Percentiles rank a stretch among this genome's conserved stretches.
Conservation (phyloP, 1,140 invertebrate genomes). For the Paraescarpia echinospica region DNA sequence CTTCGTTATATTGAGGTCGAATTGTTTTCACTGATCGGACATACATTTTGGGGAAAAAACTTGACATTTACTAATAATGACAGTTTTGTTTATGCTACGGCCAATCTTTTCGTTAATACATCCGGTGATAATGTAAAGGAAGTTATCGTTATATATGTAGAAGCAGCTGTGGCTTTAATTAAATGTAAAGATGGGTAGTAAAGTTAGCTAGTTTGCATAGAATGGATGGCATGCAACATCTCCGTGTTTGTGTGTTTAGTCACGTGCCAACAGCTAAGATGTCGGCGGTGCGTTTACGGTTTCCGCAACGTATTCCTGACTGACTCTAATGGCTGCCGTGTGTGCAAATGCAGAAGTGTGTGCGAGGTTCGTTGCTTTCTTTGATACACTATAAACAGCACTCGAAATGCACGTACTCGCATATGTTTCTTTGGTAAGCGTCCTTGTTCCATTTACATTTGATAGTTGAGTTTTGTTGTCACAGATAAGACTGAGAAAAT, state of each 20-base stretch:
- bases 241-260: not conserved
- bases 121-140: not conserved
- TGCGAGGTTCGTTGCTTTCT: not conserved
- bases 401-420: not conserved
- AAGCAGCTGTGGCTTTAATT: not conserved
- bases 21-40: not conserved
- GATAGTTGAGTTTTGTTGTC: too few relatives aligned
- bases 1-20: not conserved
- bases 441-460: too few relatives aligned
- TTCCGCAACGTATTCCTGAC: constrained; percentile 9
- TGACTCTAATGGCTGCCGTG: not conserved
- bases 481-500: too few relatives aligned
- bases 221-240: not conserved
- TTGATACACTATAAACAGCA: not conserved
- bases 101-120: not conserved
- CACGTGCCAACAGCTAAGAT: not conserved
- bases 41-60: not conserved
- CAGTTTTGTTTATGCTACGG: not conserved
- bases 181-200: not conserved
- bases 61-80: too few relatives aligned
- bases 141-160: not conserved
- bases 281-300: constrained; percentile 10
- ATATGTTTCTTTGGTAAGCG: not conserved
- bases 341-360: not conserved
- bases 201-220: not conserved